Evolutionary conservation across 2,113 vertebrate genomes (phyloP), one percentile per base, ranked within the genome.

Genomic region (Sisor rabdophorus): DNA sequence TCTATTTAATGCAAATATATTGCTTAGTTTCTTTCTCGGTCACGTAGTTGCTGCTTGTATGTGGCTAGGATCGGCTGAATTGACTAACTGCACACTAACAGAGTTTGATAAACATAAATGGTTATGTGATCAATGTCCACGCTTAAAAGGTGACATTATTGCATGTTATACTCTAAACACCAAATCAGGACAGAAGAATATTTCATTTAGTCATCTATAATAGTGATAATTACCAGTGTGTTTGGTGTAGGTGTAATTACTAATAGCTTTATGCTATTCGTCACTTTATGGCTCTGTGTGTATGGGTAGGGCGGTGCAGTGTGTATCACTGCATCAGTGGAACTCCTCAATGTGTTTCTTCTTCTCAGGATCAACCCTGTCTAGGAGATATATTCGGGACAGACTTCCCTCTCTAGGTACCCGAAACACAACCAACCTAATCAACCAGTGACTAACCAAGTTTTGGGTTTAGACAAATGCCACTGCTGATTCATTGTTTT

Each of bases 381-480:
- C 84, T 74, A 85, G 80, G 83, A 84, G 71, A 71, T 79, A 82
- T 68, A 79, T 86, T 81, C 85, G 87, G 80, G 88, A 89, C 80
- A 83, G 88, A 52, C 73, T 88, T 52, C 87, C 87, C 77, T 88
- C 87, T 69, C 65, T 89, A 65, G 86, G 89, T 91, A 89, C 63
- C 70, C 47, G 70, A 54, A 53, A 76, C 71, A 60, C 79, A 67
- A 80, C 59, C 75, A 81, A 75, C 71, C 77, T 64, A 75, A 85
- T 77, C 77, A 76, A 71, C 30, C 76, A 79, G 47, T 60, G 19
- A 74, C 58, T 75, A 76, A 79, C 55, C 44, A 53, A 50, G 28
- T 53, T 24, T 26, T 3, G 36, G 48, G 12, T 8, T 48, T 68
- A 52, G 54, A 12, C 47, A 30, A 20, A 65, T 60, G 1, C 22